phyloP scores from a whole-genome alignment of 2,888 invertebrate species.

The Rhaphigaster nebulosa region DNA sequence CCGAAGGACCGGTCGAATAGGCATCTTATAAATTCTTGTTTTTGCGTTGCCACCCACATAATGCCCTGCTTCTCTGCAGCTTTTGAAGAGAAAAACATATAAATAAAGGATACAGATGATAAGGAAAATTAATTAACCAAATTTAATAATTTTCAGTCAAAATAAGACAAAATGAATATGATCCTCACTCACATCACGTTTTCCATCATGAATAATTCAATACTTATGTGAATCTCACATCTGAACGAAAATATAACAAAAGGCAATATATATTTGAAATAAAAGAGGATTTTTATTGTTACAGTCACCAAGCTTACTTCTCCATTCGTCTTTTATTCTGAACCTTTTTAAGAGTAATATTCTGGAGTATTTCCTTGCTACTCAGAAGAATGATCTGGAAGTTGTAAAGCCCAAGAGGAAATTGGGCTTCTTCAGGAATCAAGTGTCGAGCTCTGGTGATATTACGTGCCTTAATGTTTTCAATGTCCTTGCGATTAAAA shows the following conservation, averaged over 20 bases:
- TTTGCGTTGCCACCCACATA: too few relatives aligned
- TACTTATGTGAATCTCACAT: not conserved
- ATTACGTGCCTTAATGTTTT: not conserved
- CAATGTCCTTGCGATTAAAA: too few relatives aligned
- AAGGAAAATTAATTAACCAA: not conserved
- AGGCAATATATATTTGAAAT: not conserved
- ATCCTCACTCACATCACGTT: too few relatives aligned
- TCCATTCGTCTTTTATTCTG: not conserved
- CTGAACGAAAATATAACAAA: conserved; percentile 7
- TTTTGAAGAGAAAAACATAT: too few relatives aligned
- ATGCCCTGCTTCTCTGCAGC: too few relatives aligned
- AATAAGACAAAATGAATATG: not conserved
- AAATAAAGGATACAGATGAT: too few relatives aligned
- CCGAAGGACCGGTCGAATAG: too few relatives aligned
- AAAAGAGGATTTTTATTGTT: not conserved
- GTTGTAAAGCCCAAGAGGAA: not conserved
- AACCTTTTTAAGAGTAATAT: not conserved
- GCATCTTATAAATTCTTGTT: too few relatives aligned
- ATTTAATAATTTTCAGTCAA: too few relatives aligned
- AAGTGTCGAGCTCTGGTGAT: not conserved
- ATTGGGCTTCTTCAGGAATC: not conserved
- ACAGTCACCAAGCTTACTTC: not conserved
- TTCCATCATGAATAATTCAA: not conserved
- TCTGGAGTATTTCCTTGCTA: not conserved
- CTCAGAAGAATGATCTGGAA: not conserved